Conservation (phyloP, 2,113 vertebrate genomes). For the Pimephales promelas region DNA sequence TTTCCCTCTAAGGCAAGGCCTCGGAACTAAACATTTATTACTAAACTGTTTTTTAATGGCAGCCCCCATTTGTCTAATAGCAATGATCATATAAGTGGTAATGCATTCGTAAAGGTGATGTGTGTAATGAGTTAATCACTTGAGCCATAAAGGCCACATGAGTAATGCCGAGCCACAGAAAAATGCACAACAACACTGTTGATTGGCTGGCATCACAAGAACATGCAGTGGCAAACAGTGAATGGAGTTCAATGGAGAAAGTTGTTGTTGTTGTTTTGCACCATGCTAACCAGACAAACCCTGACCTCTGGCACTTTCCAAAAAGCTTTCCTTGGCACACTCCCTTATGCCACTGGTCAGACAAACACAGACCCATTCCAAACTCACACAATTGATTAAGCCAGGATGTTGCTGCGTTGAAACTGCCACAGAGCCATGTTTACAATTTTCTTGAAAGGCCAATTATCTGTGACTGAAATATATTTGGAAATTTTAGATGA, state of each 20-base stretch:
- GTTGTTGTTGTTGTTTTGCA: background rate
- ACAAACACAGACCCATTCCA: background rate
- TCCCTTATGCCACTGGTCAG: background rate
- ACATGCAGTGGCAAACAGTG: background rate
- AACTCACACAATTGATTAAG: background rate
- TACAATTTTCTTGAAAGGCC: background rate
- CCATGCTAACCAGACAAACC: background rate
- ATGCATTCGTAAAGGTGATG: background rate
- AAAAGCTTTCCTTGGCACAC: background rate
- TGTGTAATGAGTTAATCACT: constrained; percentile 2
- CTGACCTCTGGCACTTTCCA: background rate
- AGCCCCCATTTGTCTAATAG: background rate
- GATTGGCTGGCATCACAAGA: too few relatives aligned
- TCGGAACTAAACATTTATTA: background rate
- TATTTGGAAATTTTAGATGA: background rate
- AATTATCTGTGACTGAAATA: background rate
- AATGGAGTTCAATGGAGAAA: background rate
- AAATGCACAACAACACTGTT: too few relatives aligned
- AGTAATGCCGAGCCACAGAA: background rate
- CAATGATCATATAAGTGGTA: background rate
- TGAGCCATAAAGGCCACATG: background rate
- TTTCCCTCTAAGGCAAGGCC: background rate
- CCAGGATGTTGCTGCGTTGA: background rate
- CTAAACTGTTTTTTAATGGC: background rate
- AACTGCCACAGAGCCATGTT: background rate